Base-by-base conservation (phyloP, 2,797 vertebrate genomes). In the Halcyon badia region DNA sequence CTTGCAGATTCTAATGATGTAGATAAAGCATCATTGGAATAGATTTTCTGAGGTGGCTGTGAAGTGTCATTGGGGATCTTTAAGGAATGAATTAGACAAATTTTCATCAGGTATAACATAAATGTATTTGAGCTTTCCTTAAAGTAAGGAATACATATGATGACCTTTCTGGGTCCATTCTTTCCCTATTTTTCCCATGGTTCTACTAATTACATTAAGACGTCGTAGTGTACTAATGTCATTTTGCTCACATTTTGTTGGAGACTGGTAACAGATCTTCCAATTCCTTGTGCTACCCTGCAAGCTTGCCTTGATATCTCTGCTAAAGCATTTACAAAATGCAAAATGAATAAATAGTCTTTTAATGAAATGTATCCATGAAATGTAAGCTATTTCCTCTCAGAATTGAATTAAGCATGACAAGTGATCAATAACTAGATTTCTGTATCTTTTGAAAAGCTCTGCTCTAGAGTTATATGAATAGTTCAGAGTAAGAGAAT, bases 321-420 rank as follows among this genome's bases (percentile, higher is more conserved):
- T 73, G 60, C 64, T 92, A 90, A 96, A 83, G 86, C 88, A 77
- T 93, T 94, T 95, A 87, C 61, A 77, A 93, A 94, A 94, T 72
- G 33, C 49, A 79, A 86, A 93, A 92, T 66, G 85, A 96, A 90
- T 97, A 94, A 95, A 93, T 82, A 94, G 75, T 48, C 71, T 93
- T 96, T 57, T 95, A 96, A 96, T 97, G 88, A 96, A 96, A 96
- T 87, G 80, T 89, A 91, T 87, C 84, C 76, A 81, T 89, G 83
- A 97, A 90, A 87, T 69, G 88, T 83, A 93, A 90, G 71, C 71
- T 58, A 75, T 87, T 97, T 95, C 95, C 93, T 83, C 90, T 80
- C 60, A 54, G 76, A 89, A 96, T 39, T 89, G 78, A 96, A 85
- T 97, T 89, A 95, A 77, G 61, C 71, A 71, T 93, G 85, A 77